Conservation (phyloP, 2,797 vertebrate species). For the Mycteria americana region DNA sequence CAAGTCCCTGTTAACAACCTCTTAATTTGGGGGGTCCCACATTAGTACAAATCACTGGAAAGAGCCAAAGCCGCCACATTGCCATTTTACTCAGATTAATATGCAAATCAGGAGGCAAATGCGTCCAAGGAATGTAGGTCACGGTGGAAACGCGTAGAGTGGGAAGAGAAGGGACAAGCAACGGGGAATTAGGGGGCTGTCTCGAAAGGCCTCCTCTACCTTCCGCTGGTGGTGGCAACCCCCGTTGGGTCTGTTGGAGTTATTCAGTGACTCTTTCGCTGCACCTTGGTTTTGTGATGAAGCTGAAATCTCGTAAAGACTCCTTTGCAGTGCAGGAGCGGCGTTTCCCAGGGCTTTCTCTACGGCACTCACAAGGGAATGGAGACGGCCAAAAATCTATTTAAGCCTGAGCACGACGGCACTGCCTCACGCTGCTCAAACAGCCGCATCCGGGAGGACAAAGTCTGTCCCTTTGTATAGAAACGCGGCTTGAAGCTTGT, state of each 20-base stretch:
- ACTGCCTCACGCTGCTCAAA: neutral
- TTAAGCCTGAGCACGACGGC: neutral
- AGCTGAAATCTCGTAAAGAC: neutral
- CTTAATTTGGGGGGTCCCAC: neutral
- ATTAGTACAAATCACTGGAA: neutral
- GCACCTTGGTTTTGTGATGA: neutral
- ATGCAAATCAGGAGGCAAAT: constrained; percentile 4
- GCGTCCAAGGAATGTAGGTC: constrained; percentile 34
- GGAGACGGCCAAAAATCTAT: neutral
- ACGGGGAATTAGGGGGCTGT: neutral
- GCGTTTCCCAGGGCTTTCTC: neutral
- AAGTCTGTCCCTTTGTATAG: neutral
- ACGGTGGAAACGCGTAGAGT: neutral
- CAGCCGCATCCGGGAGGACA: neutral
- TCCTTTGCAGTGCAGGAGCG: accelerated
- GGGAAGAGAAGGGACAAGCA: neutral
- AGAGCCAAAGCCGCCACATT: neutral
- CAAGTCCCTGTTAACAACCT: neutral
- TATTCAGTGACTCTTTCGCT: neutral
- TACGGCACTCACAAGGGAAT: neutral
- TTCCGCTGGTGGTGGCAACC: neutral
- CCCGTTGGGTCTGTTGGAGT: neutral
- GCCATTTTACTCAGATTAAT: neutral
- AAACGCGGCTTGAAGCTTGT: neutral
- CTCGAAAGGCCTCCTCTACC: neutral